A percentile compares a stretch with the other conserved stretches of the same genome.
These are phyloP conservation scores for Proisotoma minuta DNA, from an alignment of 2,888 invertebrate genomes.

Conservation along the genomic window DNA sequence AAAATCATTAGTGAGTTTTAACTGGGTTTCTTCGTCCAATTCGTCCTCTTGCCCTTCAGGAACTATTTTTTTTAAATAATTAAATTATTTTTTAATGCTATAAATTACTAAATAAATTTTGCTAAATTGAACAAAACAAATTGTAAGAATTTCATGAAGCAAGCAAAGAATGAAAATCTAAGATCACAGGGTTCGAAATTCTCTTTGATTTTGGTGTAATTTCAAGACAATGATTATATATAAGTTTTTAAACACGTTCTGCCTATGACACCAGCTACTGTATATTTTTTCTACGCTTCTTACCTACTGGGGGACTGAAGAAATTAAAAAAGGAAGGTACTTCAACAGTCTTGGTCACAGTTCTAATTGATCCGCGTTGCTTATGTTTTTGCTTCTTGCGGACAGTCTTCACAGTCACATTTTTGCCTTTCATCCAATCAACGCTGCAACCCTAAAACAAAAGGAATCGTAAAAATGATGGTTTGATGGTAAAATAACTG, in stretches of 20 bases:
- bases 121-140: conserved; percentile 1
- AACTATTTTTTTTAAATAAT: conserved; percentile 53
- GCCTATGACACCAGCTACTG: no score
- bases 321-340: conserved; percentile 99
- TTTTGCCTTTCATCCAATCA: conserved; percentile 96
- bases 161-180: no score
- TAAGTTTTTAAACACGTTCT: no score
- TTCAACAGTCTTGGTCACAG: conserved; percentile 90
- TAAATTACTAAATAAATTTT: neutral
- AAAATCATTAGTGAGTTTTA: conserved; percentile 86
- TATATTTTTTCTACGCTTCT: no score
- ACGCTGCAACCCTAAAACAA: conserved; percentile 73
- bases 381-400: conserved; percentile 99
- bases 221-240: conserved; percentile 3
- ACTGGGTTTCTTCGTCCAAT: conserved; percentile 81
- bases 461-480: no score
- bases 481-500: conserved; percentile 50
- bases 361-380: conserved; percentile 84
- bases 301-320: conserved; percentile 74
- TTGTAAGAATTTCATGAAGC: neutral
- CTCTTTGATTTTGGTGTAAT: neutral
- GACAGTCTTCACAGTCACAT: conserved; percentile 91
- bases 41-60: conserved; percentile 78
- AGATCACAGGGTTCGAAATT: no score
- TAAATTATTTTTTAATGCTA: neutral